Percentiles rank a stretch among this genome's conserved stretches.
phyloP scores from a whole-genome alignment of 1,140 invertebrate species.

The Drosophila simulans region DNA sequence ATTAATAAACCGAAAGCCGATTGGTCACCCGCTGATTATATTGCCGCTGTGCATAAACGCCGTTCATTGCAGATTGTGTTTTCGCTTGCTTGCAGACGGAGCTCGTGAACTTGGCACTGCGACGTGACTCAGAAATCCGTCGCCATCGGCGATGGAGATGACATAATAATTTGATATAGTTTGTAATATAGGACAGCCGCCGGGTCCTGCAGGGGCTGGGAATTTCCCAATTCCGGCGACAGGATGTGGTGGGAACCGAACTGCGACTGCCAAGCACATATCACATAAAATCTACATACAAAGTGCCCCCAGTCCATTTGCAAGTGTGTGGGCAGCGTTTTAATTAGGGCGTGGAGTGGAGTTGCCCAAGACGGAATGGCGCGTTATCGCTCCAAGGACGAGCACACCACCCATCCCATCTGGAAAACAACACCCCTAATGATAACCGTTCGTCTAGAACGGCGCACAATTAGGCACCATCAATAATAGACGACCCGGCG shows the following conservation, averaged over 20 bases:
- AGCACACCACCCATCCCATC: neutral
- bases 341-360: constrained; percentile 40
- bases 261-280: constrained; percentile 37
- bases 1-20: neutral
- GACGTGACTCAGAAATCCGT: constrained; percentile 31
- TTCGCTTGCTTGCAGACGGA: neutral
- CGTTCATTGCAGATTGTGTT: constrained; percentile 5
- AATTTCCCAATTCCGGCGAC: constrained; percentile 6
- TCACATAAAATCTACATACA: constrained; percentile 67
- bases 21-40: constrained; percentile 1
- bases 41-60: neutral
- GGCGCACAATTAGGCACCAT: constrained; percentile 49
- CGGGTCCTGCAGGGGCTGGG: constrained; percentile 7
- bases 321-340: constrained; percentile 31
- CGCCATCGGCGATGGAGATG: constrained; percentile 57
- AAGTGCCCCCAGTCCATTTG: constrained; percentile 37
- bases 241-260: constrained; percentile 28
- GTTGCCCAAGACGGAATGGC: constrained; percentile 20
- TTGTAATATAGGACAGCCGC: constrained; percentile 28
- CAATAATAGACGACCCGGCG: constrained; percentile 49
- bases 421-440: constrained; percentile 13
- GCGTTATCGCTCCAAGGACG: constrained; percentile 7
- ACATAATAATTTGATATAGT: constrained; percentile 70
- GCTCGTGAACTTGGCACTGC: constrained; percentile 11
- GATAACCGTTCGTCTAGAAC: constrained; percentile 30